phyloP scores from a whole-genome alignment of 1,140 invertebrate genomes.

The Caenorhabditis elegans region DNA sequence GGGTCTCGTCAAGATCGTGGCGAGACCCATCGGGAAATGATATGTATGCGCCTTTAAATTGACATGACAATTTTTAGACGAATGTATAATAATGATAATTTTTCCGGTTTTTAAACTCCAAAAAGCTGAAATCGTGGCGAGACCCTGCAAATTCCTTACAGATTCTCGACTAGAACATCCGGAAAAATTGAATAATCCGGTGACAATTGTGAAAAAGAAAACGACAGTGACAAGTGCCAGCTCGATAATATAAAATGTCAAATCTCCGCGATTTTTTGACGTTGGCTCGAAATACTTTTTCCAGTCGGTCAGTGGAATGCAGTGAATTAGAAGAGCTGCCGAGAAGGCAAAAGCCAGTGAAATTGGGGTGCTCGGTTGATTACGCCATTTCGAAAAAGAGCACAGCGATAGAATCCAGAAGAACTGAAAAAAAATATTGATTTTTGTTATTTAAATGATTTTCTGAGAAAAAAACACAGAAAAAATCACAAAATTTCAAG shows the following conservation, averaged over 20 bases:
- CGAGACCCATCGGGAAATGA: too few relatives aligned
- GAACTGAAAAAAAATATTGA: background rate
- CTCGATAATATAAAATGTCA: conserved; percentile 35
- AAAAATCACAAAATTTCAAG: too few relatives aligned
- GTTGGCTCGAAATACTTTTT: background rate
- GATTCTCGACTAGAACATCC: conserved; percentile 14
- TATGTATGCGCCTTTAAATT: too few relatives aligned
- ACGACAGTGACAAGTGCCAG: background rate
- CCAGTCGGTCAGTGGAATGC: conserved; percentile 25
- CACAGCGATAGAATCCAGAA: conserved; percentile 12
- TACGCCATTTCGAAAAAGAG: conserved; percentile 33
- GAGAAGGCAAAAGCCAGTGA: conserved; percentile 36
- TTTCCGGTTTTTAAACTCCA: too few relatives aligned
- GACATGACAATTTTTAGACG: too few relatives aligned
- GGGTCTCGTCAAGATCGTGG: too few relatives aligned
- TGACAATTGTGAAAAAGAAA: conserved; percentile 25
- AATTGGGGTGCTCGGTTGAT: background rate
- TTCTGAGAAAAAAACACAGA: too few relatives aligned
- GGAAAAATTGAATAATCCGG: background rate
- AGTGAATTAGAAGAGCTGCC: background rate
- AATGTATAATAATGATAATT: too few relatives aligned
- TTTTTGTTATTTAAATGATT: too few relatives aligned
- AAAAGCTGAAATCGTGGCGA: too few relatives aligned
- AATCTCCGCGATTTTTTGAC: conserved; percentile 15
- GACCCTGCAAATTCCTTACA: too few relatives aligned